These are phyloP conservation scores for Tortrix viridana DNA, from an alignment of 2,888 invertebrate species.

Conservation along the genomic window DNA sequence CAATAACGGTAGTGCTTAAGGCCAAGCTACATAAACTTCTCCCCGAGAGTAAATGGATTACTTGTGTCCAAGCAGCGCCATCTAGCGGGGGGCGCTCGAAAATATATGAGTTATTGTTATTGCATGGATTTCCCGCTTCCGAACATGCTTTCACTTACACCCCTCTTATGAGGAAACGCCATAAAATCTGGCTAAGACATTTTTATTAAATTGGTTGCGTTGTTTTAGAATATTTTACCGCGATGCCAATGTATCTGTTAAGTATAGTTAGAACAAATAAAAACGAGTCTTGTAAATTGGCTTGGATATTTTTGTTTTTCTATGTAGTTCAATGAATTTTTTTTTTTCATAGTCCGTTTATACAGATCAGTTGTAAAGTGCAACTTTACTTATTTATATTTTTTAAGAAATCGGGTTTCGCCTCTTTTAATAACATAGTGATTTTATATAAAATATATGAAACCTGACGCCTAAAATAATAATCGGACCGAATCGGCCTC, in stretches of 20 bases:
- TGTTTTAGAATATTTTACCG: conserved; percentile 51
- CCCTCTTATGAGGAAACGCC: conserved; percentile 72
- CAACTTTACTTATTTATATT: no score
- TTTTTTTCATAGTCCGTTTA: no score
- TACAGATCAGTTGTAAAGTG: no score
- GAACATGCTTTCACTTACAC: conserved; percentile 81
- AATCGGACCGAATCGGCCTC: no score
- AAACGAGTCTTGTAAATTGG: no score
- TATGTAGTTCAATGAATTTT: no score
- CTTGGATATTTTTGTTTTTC: no score
- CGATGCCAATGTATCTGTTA: conserved; percentile 11
- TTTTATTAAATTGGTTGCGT: conserved; percentile 72
- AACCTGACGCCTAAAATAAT: no score
- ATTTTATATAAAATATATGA: no score
- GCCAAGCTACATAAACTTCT: conserved; percentile 80
- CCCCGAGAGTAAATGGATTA: conserved; percentile 84
- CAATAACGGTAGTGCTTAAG: conserved; percentile 74
- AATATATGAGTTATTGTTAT: conserved; percentile 82
- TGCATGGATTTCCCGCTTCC: conserved; percentile 78
- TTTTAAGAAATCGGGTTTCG: no score
- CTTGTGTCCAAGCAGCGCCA: conserved; percentile 79
- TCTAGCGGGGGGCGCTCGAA: conserved; percentile 78
- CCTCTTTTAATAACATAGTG: no score
- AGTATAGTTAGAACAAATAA: no score
- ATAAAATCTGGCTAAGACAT: conserved; percentile 76